phyloP scores from a whole-genome alignment of 1,140 invertebrate species.

The Lepidurus couesii region DNA sequence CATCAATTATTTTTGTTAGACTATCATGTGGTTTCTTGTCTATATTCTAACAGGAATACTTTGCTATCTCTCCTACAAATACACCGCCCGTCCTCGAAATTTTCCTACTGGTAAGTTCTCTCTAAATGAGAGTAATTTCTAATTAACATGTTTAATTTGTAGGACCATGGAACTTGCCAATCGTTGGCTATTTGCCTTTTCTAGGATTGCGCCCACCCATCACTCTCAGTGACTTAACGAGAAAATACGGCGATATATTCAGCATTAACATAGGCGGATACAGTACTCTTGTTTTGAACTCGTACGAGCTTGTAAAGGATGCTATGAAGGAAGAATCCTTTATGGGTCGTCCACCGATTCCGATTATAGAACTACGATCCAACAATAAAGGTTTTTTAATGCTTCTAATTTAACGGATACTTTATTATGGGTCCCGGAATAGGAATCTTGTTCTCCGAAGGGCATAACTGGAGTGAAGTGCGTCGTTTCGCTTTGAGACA shows the following conservation, averaged over 20 bases:
- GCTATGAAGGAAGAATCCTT: conserved; percentile 10
- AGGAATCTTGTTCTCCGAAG: conserved; percentile 36
- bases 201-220: conserved; percentile 11
- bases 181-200: conserved; percentile 27
- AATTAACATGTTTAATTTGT: too few species aligned
- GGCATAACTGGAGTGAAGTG: conserved; percentile 36
- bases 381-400: too few species aligned
- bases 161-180: conserved; percentile 26
- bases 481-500: conserved; percentile 36
- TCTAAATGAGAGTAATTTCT: too few species aligned
- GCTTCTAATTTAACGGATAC: too few species aligned
- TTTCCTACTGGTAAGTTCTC: too few species aligned
- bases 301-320: not conserved
- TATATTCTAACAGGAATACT: too few species aligned
- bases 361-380: not conserved
- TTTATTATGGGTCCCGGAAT: conserved; percentile 23
- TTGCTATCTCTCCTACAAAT: too few species aligned
- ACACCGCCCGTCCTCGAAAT: too few species aligned
- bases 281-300: not conserved
- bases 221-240: conserved; percentile 28
- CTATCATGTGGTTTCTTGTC: too few species aligned
- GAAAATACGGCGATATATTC: conserved; percentile 34
- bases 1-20: too few species aligned
- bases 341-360: conserved; percentile 13
- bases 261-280: conserved; percentile 30